Conservation (phyloP, 2,113 vertebrate genomes). For the Callipepla californica region DNA sequence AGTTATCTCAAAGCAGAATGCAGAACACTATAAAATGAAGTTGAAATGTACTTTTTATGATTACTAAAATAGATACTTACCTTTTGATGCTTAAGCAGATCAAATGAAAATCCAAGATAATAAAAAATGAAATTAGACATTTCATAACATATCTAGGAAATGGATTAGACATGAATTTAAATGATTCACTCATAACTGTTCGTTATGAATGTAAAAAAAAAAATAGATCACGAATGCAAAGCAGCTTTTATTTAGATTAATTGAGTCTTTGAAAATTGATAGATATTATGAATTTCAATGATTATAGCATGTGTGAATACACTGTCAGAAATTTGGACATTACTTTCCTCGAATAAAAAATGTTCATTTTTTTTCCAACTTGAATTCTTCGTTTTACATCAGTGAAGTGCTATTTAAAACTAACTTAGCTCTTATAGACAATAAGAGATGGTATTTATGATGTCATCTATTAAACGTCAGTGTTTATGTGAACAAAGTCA, state of each 20-base stretch:
- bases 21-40: neutral
- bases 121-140: conserved; percentile 27
- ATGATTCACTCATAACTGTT: neutral
- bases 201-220: conserved; percentile 33
- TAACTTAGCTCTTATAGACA: neutral
- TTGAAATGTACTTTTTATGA: neutral
- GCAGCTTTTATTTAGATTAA: conserved; percentile 9
- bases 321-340: neutral
- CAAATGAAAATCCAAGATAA: conserved; percentile 14
- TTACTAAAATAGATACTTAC: conserved; percentile 28
- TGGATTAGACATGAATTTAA: conserved; percentile 14
- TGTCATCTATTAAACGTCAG: neutral
- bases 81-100: conserved; percentile 18
- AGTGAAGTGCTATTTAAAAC: neutral
- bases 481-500: neutral
- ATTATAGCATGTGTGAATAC: neutral
- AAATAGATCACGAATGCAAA: conserved; percentile 2
- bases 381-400: neutral
- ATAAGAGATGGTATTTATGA: neutral
- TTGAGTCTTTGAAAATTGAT: neutral
- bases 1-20: neutral
- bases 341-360: neutral
- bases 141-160: neutral
- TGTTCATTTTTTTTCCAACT: neutral
- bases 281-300: neutral